Conservation (phyloP, 2,888 invertebrate genomes). For the Tetramorium bicarinatum region DNA sequence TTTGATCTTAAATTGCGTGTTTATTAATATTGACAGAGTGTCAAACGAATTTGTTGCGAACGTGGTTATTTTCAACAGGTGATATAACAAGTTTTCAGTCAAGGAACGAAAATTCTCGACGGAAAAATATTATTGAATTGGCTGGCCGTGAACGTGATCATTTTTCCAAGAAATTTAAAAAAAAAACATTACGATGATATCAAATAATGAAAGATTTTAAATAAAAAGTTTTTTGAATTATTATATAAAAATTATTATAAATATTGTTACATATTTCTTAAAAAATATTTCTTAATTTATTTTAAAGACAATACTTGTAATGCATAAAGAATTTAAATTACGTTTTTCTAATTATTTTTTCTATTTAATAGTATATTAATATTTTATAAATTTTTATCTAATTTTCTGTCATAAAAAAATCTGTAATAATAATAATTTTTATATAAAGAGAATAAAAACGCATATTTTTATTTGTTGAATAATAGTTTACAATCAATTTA, state of each 20-base stretch:
- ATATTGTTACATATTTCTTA: background rate
- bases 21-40: background rate
- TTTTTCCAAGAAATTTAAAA: constrained; percentile 11
- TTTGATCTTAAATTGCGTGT: background rate
- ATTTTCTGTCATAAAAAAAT: too few relatives aligned
- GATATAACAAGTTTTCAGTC: constrained; percentile 5
- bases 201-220: background rate
- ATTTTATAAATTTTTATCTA: background rate
- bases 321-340: background rate
- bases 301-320: background rate
- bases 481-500: background rate
- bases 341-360: background rate
- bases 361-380: background rate
- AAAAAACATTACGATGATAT: background rate
- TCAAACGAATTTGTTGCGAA: background rate
- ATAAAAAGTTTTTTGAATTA: background rate
- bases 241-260: background rate
- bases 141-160: background rate
- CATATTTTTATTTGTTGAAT: background rate
- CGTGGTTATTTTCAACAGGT: background rate
- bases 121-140: constrained; percentile 30
- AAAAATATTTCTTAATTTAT: background rate
- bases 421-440: background rate
- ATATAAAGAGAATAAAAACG: background rate
- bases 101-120: constrained; percentile 27